Conservation (phyloP, 2,113 vertebrate species). For the Tupaia chinensis region DNA sequence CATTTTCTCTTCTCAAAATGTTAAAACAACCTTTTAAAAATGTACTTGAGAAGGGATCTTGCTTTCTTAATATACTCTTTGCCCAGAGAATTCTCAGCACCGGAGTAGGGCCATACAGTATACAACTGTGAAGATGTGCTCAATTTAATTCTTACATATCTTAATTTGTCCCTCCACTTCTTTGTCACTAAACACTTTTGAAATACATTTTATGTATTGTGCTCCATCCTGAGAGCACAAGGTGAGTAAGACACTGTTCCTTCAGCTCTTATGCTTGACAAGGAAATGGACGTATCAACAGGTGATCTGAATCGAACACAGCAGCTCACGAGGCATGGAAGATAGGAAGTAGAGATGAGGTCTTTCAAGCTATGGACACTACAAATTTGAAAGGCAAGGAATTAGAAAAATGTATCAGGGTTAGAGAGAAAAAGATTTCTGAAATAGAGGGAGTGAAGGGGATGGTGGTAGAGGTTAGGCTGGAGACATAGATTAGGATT, state of each 20-base stretch:
- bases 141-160: slow-evolving; percentile 3
- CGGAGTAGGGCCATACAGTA: background rate
- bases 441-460: background rate
- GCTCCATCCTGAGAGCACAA: background rate
- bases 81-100: background rate
- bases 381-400: background rate
- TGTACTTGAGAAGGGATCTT: background rate
- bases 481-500: background rate
- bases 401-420: background rate
- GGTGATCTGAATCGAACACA: background rate
- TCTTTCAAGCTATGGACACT: background rate
- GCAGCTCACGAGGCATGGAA: background rate
- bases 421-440: background rate
- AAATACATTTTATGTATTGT: background rate
- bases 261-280: background rate
- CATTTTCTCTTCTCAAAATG: slow-evolving; percentile 20
- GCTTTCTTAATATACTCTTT: slow-evolving; percentile 21
- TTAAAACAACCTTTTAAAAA: background rate
- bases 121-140: background rate
- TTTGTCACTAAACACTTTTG: background rate
- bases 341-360: background rate
- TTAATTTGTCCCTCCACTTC: background rate
- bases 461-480: background rate
- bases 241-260: background rate
- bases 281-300: background rate